Conservation (phyloP, 2,888 invertebrate genomes). For the Schizotus pectinicornis region DNA sequence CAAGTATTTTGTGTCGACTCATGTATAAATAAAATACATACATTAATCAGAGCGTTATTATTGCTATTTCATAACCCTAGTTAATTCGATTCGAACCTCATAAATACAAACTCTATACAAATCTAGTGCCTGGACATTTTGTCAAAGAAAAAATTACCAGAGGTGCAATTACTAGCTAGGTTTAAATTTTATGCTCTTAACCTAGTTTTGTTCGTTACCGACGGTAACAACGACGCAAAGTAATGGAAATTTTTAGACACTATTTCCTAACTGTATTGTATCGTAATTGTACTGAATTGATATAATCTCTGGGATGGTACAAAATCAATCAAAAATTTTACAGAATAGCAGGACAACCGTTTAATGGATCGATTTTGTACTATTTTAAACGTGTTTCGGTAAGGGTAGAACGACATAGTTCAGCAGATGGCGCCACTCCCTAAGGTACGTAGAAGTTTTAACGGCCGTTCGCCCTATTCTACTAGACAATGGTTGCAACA, state of each 20-base stretch:
- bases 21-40: constrained; percentile 3
- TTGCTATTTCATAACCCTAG: constrained; percentile 15
- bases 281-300: too few species aligned
- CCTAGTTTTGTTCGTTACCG: constrained; percentile 3
- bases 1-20: constrained; percentile 12
- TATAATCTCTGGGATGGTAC: too few species aligned
- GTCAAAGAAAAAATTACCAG: constrained; percentile 20
- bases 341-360: too few species aligned
- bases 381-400: too few species aligned
- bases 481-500: too few species aligned
- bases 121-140: constrained; percentile 20
- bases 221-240: constrained; percentile 15
- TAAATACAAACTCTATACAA: constrained; percentile 18
- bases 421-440: too few species aligned
- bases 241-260: neutral
- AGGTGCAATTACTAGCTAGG: constrained; percentile 16
- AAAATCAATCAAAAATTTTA: too few species aligned
- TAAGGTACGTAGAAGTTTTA: too few species aligned
- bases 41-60: constrained; percentile 19
- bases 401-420: too few species aligned
- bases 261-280: too few species aligned
- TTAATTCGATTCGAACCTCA: constrained; percentile 11
- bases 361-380: too few species aligned
- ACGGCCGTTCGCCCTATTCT: too few species aligned
- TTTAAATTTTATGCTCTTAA: constrained; percentile 15